Evolutionary conservation across 2,113 vertebrate genomes (phyloP), one percentile per base, ranked within the genome.

Genomic region (Calcarius ornatus): DNA sequence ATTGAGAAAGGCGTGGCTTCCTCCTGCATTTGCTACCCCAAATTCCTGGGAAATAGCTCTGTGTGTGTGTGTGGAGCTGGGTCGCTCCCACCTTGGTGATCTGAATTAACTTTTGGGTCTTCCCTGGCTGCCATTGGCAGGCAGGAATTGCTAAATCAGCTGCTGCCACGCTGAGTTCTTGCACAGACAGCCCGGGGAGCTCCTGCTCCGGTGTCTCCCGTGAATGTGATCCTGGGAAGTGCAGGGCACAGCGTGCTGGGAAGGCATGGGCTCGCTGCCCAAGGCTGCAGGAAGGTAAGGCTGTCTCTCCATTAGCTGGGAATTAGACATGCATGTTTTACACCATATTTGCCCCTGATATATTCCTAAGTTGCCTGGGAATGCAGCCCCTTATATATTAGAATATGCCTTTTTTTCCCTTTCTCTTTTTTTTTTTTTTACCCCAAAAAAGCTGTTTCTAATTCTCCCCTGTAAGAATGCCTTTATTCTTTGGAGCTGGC

Each of bases 401-500:
- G 61, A 75, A 66, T 7, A 8, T 0, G 0, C 14, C 38, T 64
- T 65, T 38, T 18, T 47, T 37, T 3, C 22, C n/a, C n/a, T n/a
- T n/a, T n/a, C n/a, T n/a, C n/a, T 22, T 4, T 37, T 24, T 22
- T 4, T 12, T 18, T 35, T n/a, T 28, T 28, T 9, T 8, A 1
- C 3, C 31, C 38, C 19, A 53, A 57, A 54, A 54, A 68, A 61
- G 59, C 90, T 96, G 93, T 93, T 96, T 97, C 95, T 80, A 71
- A 71, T 81, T 90, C 81, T 86, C 56, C 57, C 12, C 66, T n/a
- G 83, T 68, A 78, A 83, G 81, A 82, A 61, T 83, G 69, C 91
- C 92, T 96, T 92, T 95, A 92, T 92, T 95, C 95, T 95, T 91
- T 11, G 50, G 88, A 66, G 83, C 56, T 22, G 37, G 88, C 70